Percentiles rank a stretch among this genome's conserved stretches.
Conservation (phyloP, 2,797 vertebrate genomes). For the Neoniphon sammara region DNA sequence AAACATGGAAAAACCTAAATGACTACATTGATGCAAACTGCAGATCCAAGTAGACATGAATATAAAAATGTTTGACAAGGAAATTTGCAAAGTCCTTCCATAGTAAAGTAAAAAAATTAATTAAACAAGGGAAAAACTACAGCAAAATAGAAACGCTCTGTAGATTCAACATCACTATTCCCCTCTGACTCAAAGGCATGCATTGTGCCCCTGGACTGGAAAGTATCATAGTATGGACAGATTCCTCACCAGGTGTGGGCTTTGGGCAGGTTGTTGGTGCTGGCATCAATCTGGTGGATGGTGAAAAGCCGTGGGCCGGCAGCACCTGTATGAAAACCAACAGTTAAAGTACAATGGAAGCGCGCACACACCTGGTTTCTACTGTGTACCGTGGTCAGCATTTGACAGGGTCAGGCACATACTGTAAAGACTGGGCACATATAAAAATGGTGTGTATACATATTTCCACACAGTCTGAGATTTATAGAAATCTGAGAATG, state of each 20-base stretch:
- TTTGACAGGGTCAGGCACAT: not conserved
- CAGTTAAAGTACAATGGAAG: not conserved
- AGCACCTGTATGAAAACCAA: slow-evolving; percentile 83
- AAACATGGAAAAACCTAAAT: too few relatives aligned
- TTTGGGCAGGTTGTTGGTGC: slow-evolving; percentile 95
- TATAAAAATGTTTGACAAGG: not conserved
- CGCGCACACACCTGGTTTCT: not conserved
- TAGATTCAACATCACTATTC: too few relatives aligned
- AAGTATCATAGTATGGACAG: not conserved
- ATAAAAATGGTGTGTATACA: not conserved
- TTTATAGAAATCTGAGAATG: too few relatives aligned
- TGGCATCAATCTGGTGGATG: slow-evolving; percentile 97
- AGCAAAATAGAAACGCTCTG: too few relatives aligned
- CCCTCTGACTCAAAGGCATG: not conserved
- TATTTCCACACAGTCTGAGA: not conserved
- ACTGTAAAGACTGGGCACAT: not conserved
- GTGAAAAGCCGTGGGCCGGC: slow-evolving; percentile 96
- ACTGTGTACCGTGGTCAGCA: not conserved
- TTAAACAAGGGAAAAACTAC: too few relatives aligned
- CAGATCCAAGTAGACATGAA: not conserved
- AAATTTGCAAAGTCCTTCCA: too few relatives aligned
- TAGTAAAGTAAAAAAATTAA: too few relatives aligned
- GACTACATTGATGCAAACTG: not conserved
- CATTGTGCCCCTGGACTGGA: not conserved
- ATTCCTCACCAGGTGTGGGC: slow-evolving; percentile 94